Evolutionary conservation across 1,140 invertebrate genomes (phyloP).

Genomic region (Proctacanthus coquilletti): DNA sequence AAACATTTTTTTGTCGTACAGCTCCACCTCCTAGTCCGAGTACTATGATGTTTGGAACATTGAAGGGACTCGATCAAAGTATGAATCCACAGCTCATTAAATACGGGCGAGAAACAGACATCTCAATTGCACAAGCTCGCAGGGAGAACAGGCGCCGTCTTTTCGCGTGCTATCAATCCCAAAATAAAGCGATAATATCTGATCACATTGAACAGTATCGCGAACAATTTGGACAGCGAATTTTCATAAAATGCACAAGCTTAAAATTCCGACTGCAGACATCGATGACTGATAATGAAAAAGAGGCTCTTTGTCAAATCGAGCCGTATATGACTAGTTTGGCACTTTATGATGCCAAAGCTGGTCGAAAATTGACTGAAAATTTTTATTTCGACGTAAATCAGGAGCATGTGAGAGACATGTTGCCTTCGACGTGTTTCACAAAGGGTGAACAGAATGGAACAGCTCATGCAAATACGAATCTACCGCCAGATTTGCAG

Average conservation of each 20-base stretch:
- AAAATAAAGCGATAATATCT: slow-evolving; percentile 10
- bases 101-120: slow-evolving; percentile 79
- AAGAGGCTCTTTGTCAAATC: slow-evolving; percentile 64
- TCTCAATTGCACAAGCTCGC: slow-evolving; percentile 61
- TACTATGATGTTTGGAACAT: slow-evolving; percentile 45
- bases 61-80: slow-evolving; percentile 74
- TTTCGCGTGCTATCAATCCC: slow-evolving; percentile 35
- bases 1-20: slow-evolving; percentile 12
- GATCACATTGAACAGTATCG: slow-evolving; percentile 44
- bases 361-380: slow-evolving; percentile 76
- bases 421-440: slow-evolving; percentile 32
- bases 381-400: slow-evolving; percentile 89
- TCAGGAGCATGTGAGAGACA: slow-evolving; percentile 40
- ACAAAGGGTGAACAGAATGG: not conserved
- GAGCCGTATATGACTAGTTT: slow-evolving; percentile 84
- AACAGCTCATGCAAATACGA: not conserved
- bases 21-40: slow-evolving; percentile 36
- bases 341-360: slow-evolving; percentile 71
- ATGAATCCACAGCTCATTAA: slow-evolving; percentile 81
- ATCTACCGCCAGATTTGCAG: slow-evolving; percentile 32
- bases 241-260: slow-evolving; percentile 67
- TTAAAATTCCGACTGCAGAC: slow-evolving; percentile 68
- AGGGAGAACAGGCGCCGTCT: slow-evolving; percentile 57
- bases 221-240: slow-evolving; percentile 72
- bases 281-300: slow-evolving; percentile 48